A percentile compares a stretch with the other conserved stretches of the same genome.
Conservation (phyloP, 1,140 invertebrate species). For the Calephelis virginiensis region DNA sequence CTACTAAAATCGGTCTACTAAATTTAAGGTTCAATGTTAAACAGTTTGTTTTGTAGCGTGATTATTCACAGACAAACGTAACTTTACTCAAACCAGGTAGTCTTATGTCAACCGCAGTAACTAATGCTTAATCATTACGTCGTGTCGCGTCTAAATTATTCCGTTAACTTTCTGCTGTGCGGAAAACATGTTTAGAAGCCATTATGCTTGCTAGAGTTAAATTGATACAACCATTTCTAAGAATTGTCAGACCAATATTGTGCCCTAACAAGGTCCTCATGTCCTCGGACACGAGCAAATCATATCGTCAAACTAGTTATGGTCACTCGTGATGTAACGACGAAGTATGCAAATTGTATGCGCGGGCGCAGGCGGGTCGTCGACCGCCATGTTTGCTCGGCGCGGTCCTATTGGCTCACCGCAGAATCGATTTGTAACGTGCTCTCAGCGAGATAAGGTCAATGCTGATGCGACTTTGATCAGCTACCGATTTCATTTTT, state of each 20-base stretch:
- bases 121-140: conserved; percentile 11
- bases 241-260: conserved; percentile 22
- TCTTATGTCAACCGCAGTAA: conserved; percentile 4
- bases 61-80: conserved; percentile 10
- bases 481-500: conserved; percentile 44
- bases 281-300: conserved; percentile 48
- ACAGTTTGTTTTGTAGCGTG: not conserved
- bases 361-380: conserved; percentile 51
- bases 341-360: conserved; percentile 57
- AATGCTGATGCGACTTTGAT: conserved; percentile 53
- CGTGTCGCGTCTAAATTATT: conserved; percentile 6
- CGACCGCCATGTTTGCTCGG: conserved; percentile 43
- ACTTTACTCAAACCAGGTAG: conserved; percentile 1
- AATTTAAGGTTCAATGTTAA: too few species aligned
- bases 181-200: not conserved
- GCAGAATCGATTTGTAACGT: conserved; percentile 55
- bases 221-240: conserved; percentile 25
- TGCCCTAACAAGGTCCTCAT: conserved; percentile 43
- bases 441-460: conserved; percentile 52
- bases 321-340: conserved; percentile 57
- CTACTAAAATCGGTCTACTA: too few species aligned
- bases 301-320: conserved; percentile 57
- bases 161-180: conserved; percentile 7
- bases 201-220: conserved; percentile 11
- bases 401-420: conserved; percentile 42